Percentiles rank a stretch among this genome's conserved stretches.
Evolutionary conservation across 1,140 invertebrate species (phyloP).

Genomic region (Macrosteles quadrilineatus): DNA sequence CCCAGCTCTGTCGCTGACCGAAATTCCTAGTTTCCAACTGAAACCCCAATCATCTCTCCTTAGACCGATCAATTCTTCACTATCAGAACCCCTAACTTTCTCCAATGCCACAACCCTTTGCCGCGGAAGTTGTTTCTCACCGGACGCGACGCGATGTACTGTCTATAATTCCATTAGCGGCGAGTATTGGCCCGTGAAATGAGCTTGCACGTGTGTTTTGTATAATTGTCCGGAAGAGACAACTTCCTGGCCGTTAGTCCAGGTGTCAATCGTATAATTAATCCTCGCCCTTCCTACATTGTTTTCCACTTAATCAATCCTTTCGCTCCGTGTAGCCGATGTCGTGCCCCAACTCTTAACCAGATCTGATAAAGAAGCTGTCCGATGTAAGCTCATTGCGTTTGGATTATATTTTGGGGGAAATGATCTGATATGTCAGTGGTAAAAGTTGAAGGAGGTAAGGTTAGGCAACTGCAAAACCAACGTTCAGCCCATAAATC

Average conservation of each 20-base stretch:
- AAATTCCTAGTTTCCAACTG: no score
- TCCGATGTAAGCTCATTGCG: neutral
- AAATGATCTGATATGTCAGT: no score
- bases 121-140: no score
- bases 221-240: constrained; percentile 6
- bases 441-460: no score
- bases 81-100: no score
- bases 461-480: no score
- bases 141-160: no score
- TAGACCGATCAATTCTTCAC: no score
- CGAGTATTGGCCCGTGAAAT: constrained; percentile 17
- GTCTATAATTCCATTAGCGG: constrained; percentile 18
- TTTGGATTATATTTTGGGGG: neutral
- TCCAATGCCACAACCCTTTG: no score
- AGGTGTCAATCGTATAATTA: constrained; percentile 22
- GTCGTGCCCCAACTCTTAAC: neutral
- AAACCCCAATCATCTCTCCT: no score
- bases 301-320: constrained; percentile 2
- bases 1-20: no score
- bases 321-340: neutral
- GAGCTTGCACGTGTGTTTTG: constrained; percentile 14
- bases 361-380: neutral
- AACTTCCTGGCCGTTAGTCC: constrained; percentile 18
- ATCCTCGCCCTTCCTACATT: constrained; percentile 7
- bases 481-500: no score